A percentile compares a stretch with the other conserved stretches of the same genome.
Conservation (phyloP, 2,797 vertebrate species). For the Danio jaintianensis region DNA sequence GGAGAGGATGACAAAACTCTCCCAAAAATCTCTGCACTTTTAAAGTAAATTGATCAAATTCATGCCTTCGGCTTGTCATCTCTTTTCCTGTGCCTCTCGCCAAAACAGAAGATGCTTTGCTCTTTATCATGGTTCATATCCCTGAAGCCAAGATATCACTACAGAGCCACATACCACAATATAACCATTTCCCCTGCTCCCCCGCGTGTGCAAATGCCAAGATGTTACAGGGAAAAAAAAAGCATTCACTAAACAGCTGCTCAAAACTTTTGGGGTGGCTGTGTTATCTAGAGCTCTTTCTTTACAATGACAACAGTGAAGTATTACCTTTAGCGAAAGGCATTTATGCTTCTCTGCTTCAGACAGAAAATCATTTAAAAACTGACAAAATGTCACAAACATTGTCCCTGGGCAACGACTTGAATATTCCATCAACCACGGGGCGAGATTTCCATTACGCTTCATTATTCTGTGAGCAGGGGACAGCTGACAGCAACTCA, state of each 20-base stretch:
- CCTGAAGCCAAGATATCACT: constrained; percentile 27
- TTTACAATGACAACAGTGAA: constrained; percentile 44
- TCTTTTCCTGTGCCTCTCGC: constrained; percentile 15
- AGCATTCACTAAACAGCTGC: constrained; percentile 20
- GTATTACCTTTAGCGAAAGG: constrained; percentile 27
- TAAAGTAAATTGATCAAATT: constrained; percentile 27
- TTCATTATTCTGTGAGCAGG: constrained; percentile 48
- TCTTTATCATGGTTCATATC: constrained; percentile 35
- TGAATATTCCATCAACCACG: constrained; percentile 49
- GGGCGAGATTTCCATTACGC: constrained; percentile 51
- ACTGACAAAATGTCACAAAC: constrained; percentile 57
- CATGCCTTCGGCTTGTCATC: neutral
- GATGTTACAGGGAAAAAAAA: constrained; percentile 1
- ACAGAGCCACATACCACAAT: constrained; percentile 22
- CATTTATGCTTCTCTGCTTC: constrained; percentile 40
- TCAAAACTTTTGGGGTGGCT: constrained; percentile 28
- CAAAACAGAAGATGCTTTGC: constrained; percentile 26
- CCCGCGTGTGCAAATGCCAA: neutral
- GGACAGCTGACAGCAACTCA: constrained; percentile 35
- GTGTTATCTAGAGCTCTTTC: constrained; percentile 12
- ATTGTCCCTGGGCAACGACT: constrained; percentile 49
- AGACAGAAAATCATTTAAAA: constrained; percentile 55
- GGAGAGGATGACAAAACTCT: constrained; percentile 6
- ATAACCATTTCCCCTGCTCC: constrained; percentile 32
- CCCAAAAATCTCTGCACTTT: constrained; percentile 14